A percentile compares a stretch with the other conserved stretches of the same genome.
These are phyloP conservation scores for Manis crassicaudata DNA, from an alignment of 2,797 vertebrate species.

Conservation along the genomic window DNA sequence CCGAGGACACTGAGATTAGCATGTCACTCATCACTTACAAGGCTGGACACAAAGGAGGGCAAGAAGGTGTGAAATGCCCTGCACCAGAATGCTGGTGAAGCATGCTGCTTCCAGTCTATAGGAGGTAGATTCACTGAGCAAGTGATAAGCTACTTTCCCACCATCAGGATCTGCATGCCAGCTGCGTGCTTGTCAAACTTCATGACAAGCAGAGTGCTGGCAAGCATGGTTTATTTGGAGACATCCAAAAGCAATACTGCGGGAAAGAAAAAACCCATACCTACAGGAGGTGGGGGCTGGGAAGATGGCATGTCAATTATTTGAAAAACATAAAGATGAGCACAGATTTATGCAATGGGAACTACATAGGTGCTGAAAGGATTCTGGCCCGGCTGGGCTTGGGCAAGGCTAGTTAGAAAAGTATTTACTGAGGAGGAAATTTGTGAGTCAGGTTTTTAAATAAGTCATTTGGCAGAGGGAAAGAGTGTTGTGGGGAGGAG, in stretches of 20 bases:
- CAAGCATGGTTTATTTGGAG: not conserved
- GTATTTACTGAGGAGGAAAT: not conserved
- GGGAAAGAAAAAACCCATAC: not conserved
- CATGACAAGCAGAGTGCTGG: not conserved
- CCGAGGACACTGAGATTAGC: not conserved
- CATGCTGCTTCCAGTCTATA: not conserved
- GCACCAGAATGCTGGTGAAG: rapidly evolving
- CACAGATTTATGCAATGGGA: not conserved
- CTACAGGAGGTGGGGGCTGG: not conserved
- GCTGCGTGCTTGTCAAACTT: not conserved
- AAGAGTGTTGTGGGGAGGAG: not conserved
- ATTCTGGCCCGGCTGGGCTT: not conserved
- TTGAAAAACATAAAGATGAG: not conserved
- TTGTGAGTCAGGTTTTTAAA: not conserved
- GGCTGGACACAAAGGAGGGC: not conserved
- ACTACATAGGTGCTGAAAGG: not conserved
- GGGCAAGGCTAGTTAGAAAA: not conserved
- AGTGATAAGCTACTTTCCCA: not conserved
- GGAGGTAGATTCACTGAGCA: not conserved
- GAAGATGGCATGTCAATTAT: not conserved
- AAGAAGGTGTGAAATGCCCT: not conserved
- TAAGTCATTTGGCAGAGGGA: not conserved
- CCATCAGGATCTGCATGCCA: rapidly evolving
- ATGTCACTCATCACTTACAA: not conserved
- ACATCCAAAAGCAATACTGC: not conserved